Evolutionary conservation across 2,113 vertebrate species (phyloP).

Genomic region (Amia ocellicauda): DNA sequence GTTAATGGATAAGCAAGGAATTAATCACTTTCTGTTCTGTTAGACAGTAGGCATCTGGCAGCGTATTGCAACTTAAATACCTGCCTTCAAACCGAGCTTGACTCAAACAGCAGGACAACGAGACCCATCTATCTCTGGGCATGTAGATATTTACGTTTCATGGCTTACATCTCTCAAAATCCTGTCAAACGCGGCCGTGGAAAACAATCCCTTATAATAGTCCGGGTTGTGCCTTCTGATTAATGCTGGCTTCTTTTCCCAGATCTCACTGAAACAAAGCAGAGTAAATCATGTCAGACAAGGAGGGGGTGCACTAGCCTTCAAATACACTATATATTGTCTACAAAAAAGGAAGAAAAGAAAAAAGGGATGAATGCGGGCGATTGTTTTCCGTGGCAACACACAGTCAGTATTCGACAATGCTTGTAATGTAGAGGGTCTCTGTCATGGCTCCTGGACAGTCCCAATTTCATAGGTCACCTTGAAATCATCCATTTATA

Average conservation of each 20-base stretch:
- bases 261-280: slow-evolving; percentile 62
- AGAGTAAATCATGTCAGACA: slow-evolving; percentile 6
- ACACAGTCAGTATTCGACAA: background rate
- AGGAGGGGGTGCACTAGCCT: background rate
- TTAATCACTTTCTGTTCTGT: too few relatives aligned
- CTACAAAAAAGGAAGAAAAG: too few relatives aligned
- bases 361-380: too few relatives aligned
- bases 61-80: too few relatives aligned
- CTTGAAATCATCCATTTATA: too few relatives aligned
- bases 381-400: background rate
- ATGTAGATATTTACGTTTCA: background rate
- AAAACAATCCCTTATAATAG: slow-evolving; percentile 88
- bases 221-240: slow-evolving; percentile 70
- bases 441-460: background rate
- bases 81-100: too few relatives aligned
- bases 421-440: background rate
- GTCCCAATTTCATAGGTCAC: too few relatives aligned
- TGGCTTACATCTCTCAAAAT: slow-evolving; percentile 69
- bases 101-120: too few relatives aligned
- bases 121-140: background rate
- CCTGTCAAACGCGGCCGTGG: slow-evolving; percentile 81
- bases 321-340: background rate
- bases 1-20: too few relatives aligned
- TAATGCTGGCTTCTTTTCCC: slow-evolving; percentile 86
- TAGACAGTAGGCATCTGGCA: too few relatives aligned